Percentiles rank a stretch among this genome's conserved stretches.
phyloP scores from a whole-genome alignment of 2,888 invertebrate genomes.

The Megalurothrips usitatus region DNA sequence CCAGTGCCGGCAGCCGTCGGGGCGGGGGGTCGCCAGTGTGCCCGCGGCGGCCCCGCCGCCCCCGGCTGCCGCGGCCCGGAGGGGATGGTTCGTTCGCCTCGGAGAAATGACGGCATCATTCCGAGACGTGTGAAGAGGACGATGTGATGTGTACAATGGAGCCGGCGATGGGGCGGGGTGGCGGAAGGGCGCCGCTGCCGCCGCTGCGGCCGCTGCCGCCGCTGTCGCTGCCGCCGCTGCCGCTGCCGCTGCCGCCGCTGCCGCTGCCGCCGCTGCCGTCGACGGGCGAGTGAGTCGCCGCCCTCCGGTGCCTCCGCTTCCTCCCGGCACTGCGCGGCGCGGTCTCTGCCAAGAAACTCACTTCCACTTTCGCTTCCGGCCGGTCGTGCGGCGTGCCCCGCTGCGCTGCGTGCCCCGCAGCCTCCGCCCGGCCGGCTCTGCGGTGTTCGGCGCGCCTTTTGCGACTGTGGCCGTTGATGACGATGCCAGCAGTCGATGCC shows the following conservation, averaged over 20 bases:
- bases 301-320: too few species aligned
- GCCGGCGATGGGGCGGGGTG: background rate
- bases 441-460: background rate
- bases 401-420: background rate
- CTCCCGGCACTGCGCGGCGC: background rate
- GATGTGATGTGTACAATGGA: background rate
- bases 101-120: background rate
- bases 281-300: too few species aligned
- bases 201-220: too few species aligned
- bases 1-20: too few species aligned
- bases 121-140: background rate
- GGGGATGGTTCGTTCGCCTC: background rate
- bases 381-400: background rate
- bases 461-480: constrained; percentile 15
- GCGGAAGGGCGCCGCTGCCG: background rate
- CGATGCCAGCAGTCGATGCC: background rate
- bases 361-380: background rate
- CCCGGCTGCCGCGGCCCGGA: too few species aligned
- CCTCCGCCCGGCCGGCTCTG: background rate
- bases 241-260: too few species aligned
- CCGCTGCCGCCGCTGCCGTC: too few species aligned
- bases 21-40: too few species aligned
- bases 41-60: too few species aligned
- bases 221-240: too few species aligned
- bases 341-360: constrained; percentile 8